These are phyloP conservation scores for Ormia ochracea DNA, from an alignment of 2,888 invertebrate genomes.

Conservation along the genomic window DNA sequence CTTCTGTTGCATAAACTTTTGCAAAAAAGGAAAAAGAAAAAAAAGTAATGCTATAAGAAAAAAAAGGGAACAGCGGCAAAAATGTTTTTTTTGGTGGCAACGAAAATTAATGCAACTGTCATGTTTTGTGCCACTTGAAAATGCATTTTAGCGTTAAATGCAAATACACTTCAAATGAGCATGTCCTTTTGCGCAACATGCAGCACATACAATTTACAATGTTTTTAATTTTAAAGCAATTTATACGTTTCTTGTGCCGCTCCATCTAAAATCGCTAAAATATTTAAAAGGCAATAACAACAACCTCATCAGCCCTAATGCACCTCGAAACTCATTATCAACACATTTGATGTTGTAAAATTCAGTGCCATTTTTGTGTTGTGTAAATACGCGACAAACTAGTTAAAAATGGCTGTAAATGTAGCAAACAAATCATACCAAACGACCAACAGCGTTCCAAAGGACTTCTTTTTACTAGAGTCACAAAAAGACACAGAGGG, in stretches of 20 bases:
- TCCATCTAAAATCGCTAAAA: slow-evolving; percentile 28
- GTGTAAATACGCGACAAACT: slow-evolving; percentile 51
- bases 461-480: neutral
- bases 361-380: slow-evolving; percentile 10
- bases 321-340: slow-evolving; percentile 46
- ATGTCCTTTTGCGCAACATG: slow-evolving; percentile 36
- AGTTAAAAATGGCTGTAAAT: slow-evolving; percentile 45
- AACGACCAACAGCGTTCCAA: neutral
- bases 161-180: slow-evolving; percentile 72
- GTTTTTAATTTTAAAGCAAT: slow-evolving; percentile 27
- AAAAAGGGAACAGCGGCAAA: slow-evolving; percentile 8
- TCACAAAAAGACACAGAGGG: too few species aligned
- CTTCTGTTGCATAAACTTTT: slow-evolving; percentile 45
- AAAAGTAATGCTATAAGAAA: too few species aligned
- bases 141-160: slow-evolving; percentile 72
- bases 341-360: slow-evolving; percentile 51
- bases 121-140: slow-evolving; percentile 63
- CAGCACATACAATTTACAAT: slow-evolving; percentile 44
- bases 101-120: slow-evolving; percentile 65
- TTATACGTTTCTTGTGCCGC: neutral
- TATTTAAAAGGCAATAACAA: slow-evolving; percentile 29
- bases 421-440: slow-evolving; percentile 29
- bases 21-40: neutral
- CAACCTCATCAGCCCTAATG: slow-evolving; percentile 21
- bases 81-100: slow-evolving; percentile 35